Base-by-base conservation (phyloP, 2,797 vertebrate genomes). In the Gila robusta region DNA sequence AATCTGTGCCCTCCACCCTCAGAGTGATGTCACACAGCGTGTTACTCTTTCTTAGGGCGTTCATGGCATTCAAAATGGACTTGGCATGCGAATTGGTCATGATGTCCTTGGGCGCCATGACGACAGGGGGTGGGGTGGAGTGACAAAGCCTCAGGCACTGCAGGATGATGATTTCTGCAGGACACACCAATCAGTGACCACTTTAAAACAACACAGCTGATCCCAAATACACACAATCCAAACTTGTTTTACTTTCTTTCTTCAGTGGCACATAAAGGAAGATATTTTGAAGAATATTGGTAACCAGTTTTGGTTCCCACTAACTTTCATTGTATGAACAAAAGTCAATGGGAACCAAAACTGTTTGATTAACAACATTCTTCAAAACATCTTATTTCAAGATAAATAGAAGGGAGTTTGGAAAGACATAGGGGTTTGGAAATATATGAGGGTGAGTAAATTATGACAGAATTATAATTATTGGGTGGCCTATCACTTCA, bases 21-120 rank as follows among this genome's bases (percentile, higher is more conserved):
- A 99, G 93, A 0, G 98, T 99, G 94, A 99, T 98, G 79, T 99
- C 98, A 82, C 98, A 99, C 81, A 99, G 96, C 2, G 98, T 99
- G 93, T 97, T 97, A 94, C 98, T 99, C 95, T 99, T 99, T 89
- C 98, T 95, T 89, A 99, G 96, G 1, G 97, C 95, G 91, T 99
- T 99, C 98, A 99, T 99, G 59, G 98, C 97, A 79, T 99, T 99
- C 89, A 99, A 96, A 94, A 99, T 99, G 93, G 98, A 98, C 91
- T 99, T 99, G 93, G 98, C 98, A 26, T 99, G 98, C 23, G 97
- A 98, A 89, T 99, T 99, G 88, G 98, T 99, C 98, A 99, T 99
- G 94, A 99, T 98, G 94, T 99, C 98, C 95, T 98, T 99, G 93
- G 98, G 98, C 91, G 98, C 98, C 98, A 99, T 99, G 94, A 89